These are phyloP conservation scores for Himalopsyche tibetana DNA, from an alignment of 2,888 invertebrate genomes.

Conservation along the genomic window DNA sequence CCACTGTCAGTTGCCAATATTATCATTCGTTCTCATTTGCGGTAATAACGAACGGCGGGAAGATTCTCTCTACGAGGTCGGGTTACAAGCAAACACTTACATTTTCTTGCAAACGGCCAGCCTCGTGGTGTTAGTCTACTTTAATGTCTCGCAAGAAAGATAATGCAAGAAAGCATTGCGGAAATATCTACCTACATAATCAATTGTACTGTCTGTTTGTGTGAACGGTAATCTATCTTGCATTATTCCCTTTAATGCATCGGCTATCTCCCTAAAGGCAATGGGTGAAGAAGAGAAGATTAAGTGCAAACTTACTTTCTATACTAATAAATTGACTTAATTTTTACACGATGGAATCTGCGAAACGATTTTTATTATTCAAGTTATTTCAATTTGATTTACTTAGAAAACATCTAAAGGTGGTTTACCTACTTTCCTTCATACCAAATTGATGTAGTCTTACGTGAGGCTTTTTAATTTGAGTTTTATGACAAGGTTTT, in stretches of 20 bases:
- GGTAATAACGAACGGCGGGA: constrained; percentile 1
- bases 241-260: constrained; percentile 46
- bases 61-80: constrained; percentile 16
- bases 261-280: neutral
- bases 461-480: too few relatives aligned
- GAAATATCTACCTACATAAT: constrained; percentile 47
- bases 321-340: too few relatives aligned
- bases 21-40: constrained; percentile 8
- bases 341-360: too few relatives aligned
- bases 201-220: constrained; percentile 54
- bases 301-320: neutral
- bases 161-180: constrained; percentile 48
- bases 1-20: constrained; percentile 18
- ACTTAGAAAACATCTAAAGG: too few relatives aligned
- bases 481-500: too few relatives aligned
- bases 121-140: constrained; percentile 10
- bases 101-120: neutral
- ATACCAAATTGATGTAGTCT: too few relatives aligned
- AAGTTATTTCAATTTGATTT: too few relatives aligned
- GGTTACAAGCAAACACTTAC: neutral
- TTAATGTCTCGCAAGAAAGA: constrained; percentile 5
- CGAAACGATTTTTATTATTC: too few relatives aligned
- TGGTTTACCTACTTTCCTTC: too few relatives aligned
- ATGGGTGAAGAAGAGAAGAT: neutral
- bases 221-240: constrained; percentile 52